Evolutionary conservation across 2,797 vertebrate genomes (phyloP).

Genomic region (Enteromius radiatus): DNA sequence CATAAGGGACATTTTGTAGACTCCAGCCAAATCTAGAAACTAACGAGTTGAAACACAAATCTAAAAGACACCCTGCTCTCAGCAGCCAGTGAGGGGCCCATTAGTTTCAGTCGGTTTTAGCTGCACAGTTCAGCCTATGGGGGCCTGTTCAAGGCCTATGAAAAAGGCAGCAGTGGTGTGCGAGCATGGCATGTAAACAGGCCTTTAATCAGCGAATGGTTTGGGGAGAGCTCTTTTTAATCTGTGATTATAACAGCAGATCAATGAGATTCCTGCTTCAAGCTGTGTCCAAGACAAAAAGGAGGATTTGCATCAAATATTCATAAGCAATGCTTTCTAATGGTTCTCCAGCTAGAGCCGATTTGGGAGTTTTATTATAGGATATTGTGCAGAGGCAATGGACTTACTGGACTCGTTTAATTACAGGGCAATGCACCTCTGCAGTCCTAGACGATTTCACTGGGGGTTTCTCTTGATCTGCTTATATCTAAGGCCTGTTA

Average conservation of each 20-base stretch:
- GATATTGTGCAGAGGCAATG: slow-evolving; percentile 59
- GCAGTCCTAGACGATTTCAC: slow-evolving; percentile 40
- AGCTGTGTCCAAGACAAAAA: slow-evolving; percentile 74
- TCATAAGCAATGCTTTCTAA: slow-evolving; percentile 68
- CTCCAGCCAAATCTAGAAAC: slow-evolving; percentile 75
- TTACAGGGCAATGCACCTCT: slow-evolving; percentile 62
- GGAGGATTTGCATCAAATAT: slow-evolving; percentile 80
- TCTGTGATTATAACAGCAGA: slow-evolving; percentile 79
- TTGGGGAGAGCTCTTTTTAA: slow-evolving; percentile 76
- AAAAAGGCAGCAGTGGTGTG: slow-evolving; percentile 64
- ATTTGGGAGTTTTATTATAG: slow-evolving; percentile 68
- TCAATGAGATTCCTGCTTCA: slow-evolving; percentile 75
- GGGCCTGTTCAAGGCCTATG: slow-evolving; percentile 48
- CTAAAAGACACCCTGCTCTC: slow-evolving; percentile 69
- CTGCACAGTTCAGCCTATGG: slow-evolving; percentile 62
- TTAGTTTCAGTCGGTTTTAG: slow-evolving; percentile 68
- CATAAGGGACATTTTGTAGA: slow-evolving; percentile 69
- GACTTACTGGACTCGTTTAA: slow-evolving; percentile 61
- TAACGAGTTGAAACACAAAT: slow-evolving; percentile 80
- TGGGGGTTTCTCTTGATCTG: slow-evolving; percentile 29
- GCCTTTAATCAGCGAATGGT: slow-evolving; percentile 77
- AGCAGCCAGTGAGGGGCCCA: slow-evolving; percentile 68
- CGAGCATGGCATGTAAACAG: slow-evolving; percentile 68
- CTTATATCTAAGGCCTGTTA: slow-evolving; percentile 10
- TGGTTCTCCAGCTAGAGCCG: slow-evolving; percentile 66